A percentile compares a stretch with the other conserved stretches of the same genome.
Evolutionary conservation across 2,113 vertebrate genomes (phyloP).

Genomic region (Pelecanoides urinatrix): DNA sequence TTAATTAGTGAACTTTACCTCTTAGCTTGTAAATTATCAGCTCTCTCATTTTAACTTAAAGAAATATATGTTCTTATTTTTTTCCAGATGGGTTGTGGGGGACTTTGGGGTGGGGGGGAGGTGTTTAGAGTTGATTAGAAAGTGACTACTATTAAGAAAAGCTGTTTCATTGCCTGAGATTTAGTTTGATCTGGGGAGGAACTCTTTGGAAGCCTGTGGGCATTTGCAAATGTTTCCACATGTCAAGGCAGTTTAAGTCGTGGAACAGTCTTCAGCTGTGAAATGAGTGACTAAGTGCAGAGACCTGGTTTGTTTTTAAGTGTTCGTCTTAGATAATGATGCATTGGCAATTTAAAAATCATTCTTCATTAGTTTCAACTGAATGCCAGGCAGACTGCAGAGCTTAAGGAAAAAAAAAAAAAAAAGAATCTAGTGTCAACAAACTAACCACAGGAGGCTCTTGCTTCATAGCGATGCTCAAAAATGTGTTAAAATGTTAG

Average conservation of each 20-base stretch:
- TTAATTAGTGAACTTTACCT: slow-evolving; percentile 11
- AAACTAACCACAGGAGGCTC: background rate
- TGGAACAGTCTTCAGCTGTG: slow-evolving; percentile 5
- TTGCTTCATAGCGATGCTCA: background rate
- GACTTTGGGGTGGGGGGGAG: background rate
- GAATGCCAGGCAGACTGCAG: background rate
- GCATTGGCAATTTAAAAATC: slow-evolving; percentile 18
- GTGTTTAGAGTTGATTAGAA: slow-evolving; percentile 14
- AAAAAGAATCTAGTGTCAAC: background rate
- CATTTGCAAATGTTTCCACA: slow-evolving; percentile 29
- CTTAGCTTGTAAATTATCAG: background rate
- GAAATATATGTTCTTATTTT: background rate
- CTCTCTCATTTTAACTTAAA: background rate
- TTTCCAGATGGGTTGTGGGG: background rate
- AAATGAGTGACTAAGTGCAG: slow-evolving; percentile 36
- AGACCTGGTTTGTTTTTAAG: slow-evolving; percentile 23
- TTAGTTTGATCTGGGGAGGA: slow-evolving; percentile 24
- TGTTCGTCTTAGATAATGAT: background rate
- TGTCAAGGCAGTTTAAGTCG: background rate
- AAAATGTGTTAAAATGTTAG: slow-evolving; percentile 24
- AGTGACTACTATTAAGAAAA: slow-evolving; percentile 12
- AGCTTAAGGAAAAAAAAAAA: background rate
- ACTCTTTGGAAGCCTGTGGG: background rate
- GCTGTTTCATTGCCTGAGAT: slow-evolving; percentile 19
- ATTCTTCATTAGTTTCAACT: slow-evolving; percentile 15